Conservation (phyloP, 2,797 vertebrate genomes). For the Psittacula derbiana region DNA sequence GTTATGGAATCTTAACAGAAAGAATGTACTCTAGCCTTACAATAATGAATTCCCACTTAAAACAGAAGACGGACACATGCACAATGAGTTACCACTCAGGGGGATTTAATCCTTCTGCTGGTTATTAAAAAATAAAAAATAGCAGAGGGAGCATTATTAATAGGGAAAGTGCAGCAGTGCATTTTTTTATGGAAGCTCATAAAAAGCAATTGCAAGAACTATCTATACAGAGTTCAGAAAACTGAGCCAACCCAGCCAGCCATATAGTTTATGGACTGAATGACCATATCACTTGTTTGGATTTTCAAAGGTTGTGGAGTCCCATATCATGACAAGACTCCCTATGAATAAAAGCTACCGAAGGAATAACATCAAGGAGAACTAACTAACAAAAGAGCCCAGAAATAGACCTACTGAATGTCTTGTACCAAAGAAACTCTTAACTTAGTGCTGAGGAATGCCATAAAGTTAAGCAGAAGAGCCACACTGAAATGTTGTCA, state of each 20-base stretch:
- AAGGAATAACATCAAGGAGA: neutral
- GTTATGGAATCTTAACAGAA: neutral
- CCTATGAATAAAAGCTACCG: neutral
- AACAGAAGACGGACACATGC: neutral
- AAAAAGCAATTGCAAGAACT: neutral
- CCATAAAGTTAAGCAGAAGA: neutral
- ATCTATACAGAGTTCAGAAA: neutral
- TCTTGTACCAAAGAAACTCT: neutral
- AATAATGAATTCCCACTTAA: neutral
- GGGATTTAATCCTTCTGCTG: neutral
- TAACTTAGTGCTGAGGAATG: neutral
- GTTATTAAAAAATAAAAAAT: neutral
- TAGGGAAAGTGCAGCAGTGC: neutral
- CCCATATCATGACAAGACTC: accelerated
- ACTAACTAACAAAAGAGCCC: neutral
- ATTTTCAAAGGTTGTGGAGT: neutral
- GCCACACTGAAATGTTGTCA: neutral
- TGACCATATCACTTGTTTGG: neutral
- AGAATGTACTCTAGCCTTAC: neutral
- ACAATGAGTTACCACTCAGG: neutral
- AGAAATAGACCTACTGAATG: neutral
- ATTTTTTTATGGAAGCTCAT: neutral
- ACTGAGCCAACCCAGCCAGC: neutral
- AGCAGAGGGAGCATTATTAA: neutral
- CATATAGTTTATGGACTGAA: neutral